Conservation (phyloP, 2,113 vertebrate species). For the Tenrec ecaudatus region DNA sequence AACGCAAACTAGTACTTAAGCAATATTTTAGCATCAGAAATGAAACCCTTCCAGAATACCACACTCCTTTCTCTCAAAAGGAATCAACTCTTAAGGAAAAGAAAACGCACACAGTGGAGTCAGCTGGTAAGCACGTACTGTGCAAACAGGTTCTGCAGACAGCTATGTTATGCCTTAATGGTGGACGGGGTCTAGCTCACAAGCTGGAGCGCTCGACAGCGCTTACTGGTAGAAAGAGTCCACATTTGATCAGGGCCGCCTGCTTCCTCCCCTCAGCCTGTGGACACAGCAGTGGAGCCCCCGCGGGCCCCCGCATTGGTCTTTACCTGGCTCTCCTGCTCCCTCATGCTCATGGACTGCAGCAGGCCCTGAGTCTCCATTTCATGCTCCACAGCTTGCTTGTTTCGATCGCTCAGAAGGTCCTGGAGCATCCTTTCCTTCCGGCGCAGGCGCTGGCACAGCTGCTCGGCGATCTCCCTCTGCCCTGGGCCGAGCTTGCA, state of each 20-base stretch:
- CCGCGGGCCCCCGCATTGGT: accelerated
- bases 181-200: neutral
- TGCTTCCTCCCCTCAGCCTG: neutral
- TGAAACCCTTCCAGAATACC: neutral
- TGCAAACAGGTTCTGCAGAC: neutral
- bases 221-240: neutral
- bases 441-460: conserved; percentile 91
- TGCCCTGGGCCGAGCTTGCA: conserved; percentile 88
- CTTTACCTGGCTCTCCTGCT: conserved; percentile 91
- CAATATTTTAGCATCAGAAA: conserved; percentile 26
- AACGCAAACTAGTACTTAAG: conserved; percentile 26
- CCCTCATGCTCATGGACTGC: conserved; percentile 86
- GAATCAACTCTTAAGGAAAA: conserved; percentile 35
- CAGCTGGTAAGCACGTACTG: neutral
- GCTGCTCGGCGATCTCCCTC: conserved; percentile 88
- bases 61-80: conserved; percentile 17
- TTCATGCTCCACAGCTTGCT: conserved; percentile 89
- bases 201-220: neutral
- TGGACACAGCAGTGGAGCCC: accelerated
- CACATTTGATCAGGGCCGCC: neutral
- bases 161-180: neutral
- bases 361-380: conserved; percentile 91
- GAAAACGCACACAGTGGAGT: neutral
- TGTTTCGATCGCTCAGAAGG: conserved; percentile 88
- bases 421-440: conserved; percentile 95